Evolutionary conservation across 2,113 vertebrate genomes (phyloP), one percentile per base, ranked within the genome.

Genomic region (Muscicapa adusta): DNA sequence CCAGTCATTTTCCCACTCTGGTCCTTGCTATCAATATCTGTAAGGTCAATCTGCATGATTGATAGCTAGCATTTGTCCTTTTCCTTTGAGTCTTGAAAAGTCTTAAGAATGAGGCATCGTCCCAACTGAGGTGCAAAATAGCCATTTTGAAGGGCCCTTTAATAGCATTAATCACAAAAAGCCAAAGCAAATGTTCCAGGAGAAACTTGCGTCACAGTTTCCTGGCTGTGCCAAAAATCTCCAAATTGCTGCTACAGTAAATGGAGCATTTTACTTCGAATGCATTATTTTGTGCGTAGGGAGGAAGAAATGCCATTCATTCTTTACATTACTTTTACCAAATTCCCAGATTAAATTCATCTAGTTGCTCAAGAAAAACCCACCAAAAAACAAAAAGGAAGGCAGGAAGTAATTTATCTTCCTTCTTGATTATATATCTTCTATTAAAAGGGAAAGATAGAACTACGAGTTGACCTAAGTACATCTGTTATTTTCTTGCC

Each of bases 401-500:
- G 5, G 2, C 47, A 75, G 82, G 78, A 94, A 93, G 40, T 19
- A 57, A 84, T 94, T 93, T 92, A 31, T 92, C 68, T 92, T 91
- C 31, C 17, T 71, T 84, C 36, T 38, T 89, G 53, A 91, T 89
- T 84, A 74, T 9, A 45, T 66, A 58, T 40, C 34, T 91, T 74
- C 56, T 94, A 63, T 74, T 81, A 89, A 78, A 94, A 85, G 50
- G 19, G 60, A 94, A 51, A 91, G 56, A 91, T 24, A 89, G 51
- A 92, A 42, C 63, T 85, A 14, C 51, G 89, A 84, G 22, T 67
- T 91, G 73, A 76, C 65, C 73, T 72, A 77, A 94, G 68, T 86
- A 63, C 22, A 25, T 92, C 48, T 85, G 36, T 68, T 93, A 83
- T 78, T 94, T 86, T 91, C 84, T 85, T 93, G 58, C 80, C 70